Evolutionary conservation across 2,888 invertebrate genomes (phyloP).

Genomic region (Drosophila testacea): DNA sequence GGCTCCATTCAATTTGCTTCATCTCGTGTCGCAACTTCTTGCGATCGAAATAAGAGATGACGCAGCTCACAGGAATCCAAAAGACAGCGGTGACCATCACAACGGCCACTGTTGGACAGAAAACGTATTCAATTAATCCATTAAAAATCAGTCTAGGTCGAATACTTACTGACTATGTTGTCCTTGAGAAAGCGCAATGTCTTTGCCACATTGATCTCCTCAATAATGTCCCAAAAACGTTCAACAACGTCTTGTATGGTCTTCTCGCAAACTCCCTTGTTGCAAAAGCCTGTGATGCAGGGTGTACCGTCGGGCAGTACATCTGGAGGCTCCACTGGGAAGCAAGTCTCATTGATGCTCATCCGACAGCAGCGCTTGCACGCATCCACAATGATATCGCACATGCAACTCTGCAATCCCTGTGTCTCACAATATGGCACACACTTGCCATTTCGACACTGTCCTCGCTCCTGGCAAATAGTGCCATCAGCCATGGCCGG

Average conservation of each 20-base stretch:
- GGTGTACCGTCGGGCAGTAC: conserved; percentile 97
- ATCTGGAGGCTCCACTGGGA: conserved; percentile 94
- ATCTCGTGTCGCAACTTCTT: conserved; percentile 90
- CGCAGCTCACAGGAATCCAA: conserved; percentile 97
- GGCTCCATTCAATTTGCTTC: conserved; percentile 90
- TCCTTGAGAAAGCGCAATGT: conserved; percentile 95
- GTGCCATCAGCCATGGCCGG: conserved; percentile 90
- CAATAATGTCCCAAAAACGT: conserved; percentile 98
- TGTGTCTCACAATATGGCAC: conserved; percentile 97
- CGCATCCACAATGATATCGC: conserved; percentile 95
- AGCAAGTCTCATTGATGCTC: conserved; percentile 96
- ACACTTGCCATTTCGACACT: conserved; percentile 96
- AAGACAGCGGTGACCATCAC: conserved; percentile 95
- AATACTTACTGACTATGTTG: conserved; percentile 93
- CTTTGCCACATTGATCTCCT: conserved; percentile 97
- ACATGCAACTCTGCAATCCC: conserved; percentile 97
- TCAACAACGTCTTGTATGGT: conserved; percentile 98
- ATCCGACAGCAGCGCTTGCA: conserved; percentile 97
- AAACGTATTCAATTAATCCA: neutral
- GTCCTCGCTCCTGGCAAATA: conserved; percentile 95
- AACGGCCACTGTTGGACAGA: conserved; percentile 86
- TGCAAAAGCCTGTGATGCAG: conserved; percentile 98
- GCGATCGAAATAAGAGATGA: conserved; percentile 93
- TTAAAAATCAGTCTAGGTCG: neutral
- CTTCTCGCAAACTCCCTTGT: conserved; percentile 97